Evolutionary conservation across 2,888 invertebrate species (phyloP).

Genomic region (Diadegma fenestrale): DNA sequence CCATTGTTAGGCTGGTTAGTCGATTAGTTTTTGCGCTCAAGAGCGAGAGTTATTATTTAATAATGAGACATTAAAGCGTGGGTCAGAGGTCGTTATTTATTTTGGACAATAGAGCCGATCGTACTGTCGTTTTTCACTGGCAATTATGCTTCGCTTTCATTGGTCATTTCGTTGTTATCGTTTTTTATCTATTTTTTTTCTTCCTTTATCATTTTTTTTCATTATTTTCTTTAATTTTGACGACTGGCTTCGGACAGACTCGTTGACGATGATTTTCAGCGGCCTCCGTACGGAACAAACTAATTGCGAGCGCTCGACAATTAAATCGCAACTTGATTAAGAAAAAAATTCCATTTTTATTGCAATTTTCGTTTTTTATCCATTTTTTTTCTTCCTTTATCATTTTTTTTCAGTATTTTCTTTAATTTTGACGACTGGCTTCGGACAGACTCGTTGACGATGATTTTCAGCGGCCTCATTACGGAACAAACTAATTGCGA

Average conservation of each 20-base stretch:
- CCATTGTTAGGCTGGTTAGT: conserved; percentile 84
- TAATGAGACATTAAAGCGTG: conserved; percentile 50
- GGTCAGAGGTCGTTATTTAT: conserved; percentile 46
- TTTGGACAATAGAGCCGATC: conserved; percentile 51
- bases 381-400: not conserved
- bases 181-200: conserved; percentile 29
- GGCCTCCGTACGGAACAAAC: conserved; percentile 7
- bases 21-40: conserved; percentile 71
- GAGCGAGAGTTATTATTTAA: conserved; percentile 46
- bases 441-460: not conserved
- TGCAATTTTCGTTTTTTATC: not conserved
- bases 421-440: conserved; percentile 3
- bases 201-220: not conserved
- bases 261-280: conserved; percentile 2
- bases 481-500: not conserved
- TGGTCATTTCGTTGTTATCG: conserved; percentile 37
- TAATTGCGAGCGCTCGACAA: not conserved
- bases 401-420: not conserved
- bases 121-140: conserved; percentile 24
- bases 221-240: not conserved
- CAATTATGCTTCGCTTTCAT: conserved; percentile 25
- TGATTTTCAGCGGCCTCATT: not conserved
- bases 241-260: not conserved
- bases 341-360: not conserved
- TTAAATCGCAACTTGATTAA: not conserved